These are phyloP conservation scores for Criorhina ranunculi DNA, from an alignment of 2,888 invertebrate genomes.

Conservation along the genomic window DNA sequence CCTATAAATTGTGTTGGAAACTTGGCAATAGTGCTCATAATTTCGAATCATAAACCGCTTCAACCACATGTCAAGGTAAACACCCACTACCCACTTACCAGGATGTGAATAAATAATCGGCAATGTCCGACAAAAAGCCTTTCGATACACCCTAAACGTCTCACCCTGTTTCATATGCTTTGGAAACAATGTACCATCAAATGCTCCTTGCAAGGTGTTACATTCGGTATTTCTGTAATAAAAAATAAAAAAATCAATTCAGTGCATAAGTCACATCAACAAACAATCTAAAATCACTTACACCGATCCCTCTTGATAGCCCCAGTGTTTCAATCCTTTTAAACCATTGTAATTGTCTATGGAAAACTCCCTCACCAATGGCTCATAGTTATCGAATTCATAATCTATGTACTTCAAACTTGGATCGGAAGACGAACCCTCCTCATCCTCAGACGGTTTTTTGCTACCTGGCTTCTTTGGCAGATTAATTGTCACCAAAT, in stretches of 20 bases:
- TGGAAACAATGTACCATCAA: conserved; percentile 91
- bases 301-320: conserved; percentile 84
- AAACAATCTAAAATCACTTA: conserved; percentile 73
- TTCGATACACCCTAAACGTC: conserved; percentile 88
- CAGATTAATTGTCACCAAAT: conserved; percentile 86
- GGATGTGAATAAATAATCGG: conserved; percentile 85
- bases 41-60: background rate
- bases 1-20: too few relatives aligned
- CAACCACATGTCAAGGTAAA: background rate
- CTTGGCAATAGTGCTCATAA: too few relatives aligned
- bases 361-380: conserved; percentile 84
- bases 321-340: conserved; percentile 89
- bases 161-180: conserved; percentile 86
- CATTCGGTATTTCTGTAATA: conserved; percentile 87
- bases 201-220: conserved; percentile 88
- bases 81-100: conserved; percentile 71
- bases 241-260: conserved; percentile 60
- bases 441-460: conserved; percentile 74
- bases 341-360: conserved; percentile 88
- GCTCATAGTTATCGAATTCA: conserved; percentile 82
- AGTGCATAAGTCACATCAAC: conserved; percentile 18
- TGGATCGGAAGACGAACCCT: conserved; percentile 80
- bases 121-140: conserved; percentile 91
- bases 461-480: conserved; percentile 77
- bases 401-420: conserved; percentile 82